Percentiles rank a stretch among this genome's conserved stretches.
These are phyloP conservation scores for Microplitis deprimator DNA, from an alignment of 2,888 invertebrate genomes.

Conservation along the genomic window DNA sequence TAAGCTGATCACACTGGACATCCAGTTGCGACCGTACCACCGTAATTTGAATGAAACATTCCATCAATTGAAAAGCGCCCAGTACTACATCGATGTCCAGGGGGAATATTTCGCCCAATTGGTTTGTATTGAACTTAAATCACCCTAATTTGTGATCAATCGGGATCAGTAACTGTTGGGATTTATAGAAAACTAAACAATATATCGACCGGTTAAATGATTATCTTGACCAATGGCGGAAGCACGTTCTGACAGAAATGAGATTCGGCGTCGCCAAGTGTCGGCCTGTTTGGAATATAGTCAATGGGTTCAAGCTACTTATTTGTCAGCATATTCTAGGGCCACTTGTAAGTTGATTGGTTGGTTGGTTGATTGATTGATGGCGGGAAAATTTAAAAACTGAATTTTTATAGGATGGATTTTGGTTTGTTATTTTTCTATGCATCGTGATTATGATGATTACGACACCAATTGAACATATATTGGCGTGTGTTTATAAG, in stretches of 20 bases:
- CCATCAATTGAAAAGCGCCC: slow-evolving; percentile 83
- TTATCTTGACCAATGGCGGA: slow-evolving; percentile 80
- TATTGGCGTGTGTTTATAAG: slow-evolving; percentile 73
- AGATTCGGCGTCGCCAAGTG: slow-evolving; percentile 80
- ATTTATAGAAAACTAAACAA: slow-evolving; percentile 74
- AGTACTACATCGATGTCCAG: slow-evolving; percentile 82
- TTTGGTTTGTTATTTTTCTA: slow-evolving; percentile 79
- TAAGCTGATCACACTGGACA: slow-evolving; percentile 82
- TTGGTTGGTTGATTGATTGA: no score
- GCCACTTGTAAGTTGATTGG: slow-evolving; percentile 74
- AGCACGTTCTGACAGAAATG: slow-evolving; percentile 77
- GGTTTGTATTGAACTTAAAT: slow-evolving; percentile 68
- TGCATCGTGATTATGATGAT: slow-evolving; percentile 76
- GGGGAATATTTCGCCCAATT: slow-evolving; percentile 80
- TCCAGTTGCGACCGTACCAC: slow-evolving; percentile 81
- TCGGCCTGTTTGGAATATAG: slow-evolving; percentile 81
- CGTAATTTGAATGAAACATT: slow-evolving; percentile 82
- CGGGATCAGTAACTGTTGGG: neutral
- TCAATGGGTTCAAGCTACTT: slow-evolving; percentile 77
- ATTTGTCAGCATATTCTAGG: slow-evolving; percentile 78
- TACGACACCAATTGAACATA: slow-evolving; percentile 77
- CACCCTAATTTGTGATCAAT: no score
- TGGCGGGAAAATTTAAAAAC: neutral
- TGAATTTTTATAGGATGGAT: slow-evolving; percentile 75
- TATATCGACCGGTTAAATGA: slow-evolving; percentile 76